Evolutionary conservation across 2,113 vertebrate species (phyloP).

Genomic region (Heterotis niloticus): DNA sequence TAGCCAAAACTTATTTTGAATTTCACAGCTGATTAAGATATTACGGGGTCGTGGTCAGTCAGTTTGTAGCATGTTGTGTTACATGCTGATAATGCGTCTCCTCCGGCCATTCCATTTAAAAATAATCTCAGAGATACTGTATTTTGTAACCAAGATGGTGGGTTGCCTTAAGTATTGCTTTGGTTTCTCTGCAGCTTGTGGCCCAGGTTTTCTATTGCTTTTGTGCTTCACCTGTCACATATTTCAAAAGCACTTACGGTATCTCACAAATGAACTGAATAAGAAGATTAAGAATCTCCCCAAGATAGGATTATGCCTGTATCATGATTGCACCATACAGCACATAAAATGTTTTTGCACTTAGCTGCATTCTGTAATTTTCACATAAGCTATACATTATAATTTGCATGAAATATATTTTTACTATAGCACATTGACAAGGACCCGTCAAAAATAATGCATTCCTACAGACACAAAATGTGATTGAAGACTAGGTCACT

Average conservation of each 20-base stretch:
- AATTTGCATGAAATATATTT: conserved; percentile 16
- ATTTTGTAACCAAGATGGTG: neutral
- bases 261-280: conserved; percentile 22
- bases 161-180: neutral
- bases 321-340: neutral
- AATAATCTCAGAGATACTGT: neutral
- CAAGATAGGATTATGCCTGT: neutral
- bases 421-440: neutral
- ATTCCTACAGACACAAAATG: too few relatives aligned
- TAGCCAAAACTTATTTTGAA: conserved; percentile 22
- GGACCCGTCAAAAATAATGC: neutral
- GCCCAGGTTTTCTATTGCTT: neutral
- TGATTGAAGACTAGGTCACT: neutral
- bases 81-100: conserved; percentile 19
- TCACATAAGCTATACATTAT: neutral
- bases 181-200: conserved; percentile 1
- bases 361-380: neutral
- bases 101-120: conserved; percentile 3
- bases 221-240: neutral
- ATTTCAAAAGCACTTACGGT: neutral
- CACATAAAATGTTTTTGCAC: neutral
- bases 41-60: conserved; percentile 19
- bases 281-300: conserved; percentile 18
- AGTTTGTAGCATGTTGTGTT: conserved; percentile 7
- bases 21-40: conserved; percentile 30